Conservation (phyloP, 1,140 invertebrate species). For the Mizuhopecten yessoensis region DNA sequence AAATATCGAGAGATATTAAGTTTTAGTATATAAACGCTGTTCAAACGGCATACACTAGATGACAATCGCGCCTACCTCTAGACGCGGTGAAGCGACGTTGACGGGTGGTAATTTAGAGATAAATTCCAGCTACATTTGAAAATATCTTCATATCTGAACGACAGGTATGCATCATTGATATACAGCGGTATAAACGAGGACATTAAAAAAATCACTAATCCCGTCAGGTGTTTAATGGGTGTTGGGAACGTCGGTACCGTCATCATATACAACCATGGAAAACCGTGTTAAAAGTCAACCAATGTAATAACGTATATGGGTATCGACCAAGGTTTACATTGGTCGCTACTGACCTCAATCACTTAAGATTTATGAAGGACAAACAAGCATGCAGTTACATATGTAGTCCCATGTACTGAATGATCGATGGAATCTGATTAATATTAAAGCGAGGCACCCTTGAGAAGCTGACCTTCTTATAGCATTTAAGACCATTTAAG, state of each 20-base stretch:
- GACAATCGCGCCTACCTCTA: background rate
- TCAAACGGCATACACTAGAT: background rate
- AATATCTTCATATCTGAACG: constrained; percentile 15
- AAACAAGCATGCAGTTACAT: background rate
- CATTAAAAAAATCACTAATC: constrained; percentile 24
- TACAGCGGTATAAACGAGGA: background rate
- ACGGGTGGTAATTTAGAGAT: background rate
- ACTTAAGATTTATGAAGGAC: background rate
- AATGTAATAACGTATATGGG: too few species aligned
- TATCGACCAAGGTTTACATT: background rate
- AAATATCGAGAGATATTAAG: constrained; percentile 27
- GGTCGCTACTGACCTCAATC: background rate
- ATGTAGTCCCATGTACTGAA: background rate
- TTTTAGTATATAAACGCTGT: background rate
- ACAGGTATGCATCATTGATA: constrained; percentile 12
- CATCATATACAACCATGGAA: background rate
- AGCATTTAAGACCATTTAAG: too few species aligned
- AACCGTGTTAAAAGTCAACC: too few species aligned
- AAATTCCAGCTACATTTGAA: constrained; percentile 38
- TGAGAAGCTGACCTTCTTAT: too few species aligned
- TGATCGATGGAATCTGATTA: background rate
- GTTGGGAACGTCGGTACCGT: background rate
- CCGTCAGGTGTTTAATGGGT: constrained; percentile 30
- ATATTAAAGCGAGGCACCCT: background rate
- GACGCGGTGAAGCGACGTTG: background rate